phyloP scores from a whole-genome alignment of 2,113 vertebrate species.

The Eolophus roseicapilla region DNA sequence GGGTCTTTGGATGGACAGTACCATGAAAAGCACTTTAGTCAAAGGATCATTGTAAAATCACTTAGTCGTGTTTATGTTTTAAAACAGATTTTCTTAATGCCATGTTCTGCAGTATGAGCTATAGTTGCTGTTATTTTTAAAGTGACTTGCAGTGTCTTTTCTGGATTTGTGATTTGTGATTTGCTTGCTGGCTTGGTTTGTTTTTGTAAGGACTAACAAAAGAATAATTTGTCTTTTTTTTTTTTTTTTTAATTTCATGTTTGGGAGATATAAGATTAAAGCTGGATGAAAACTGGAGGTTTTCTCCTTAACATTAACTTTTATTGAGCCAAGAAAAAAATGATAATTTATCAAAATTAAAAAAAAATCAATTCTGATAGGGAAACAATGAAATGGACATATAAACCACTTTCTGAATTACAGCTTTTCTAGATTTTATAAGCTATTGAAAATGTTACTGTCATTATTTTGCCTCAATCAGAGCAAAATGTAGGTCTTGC shows the following conservation, averaged over 20 bases:
- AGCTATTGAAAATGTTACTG: background rate
- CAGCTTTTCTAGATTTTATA: background rate
- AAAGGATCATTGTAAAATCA: background rate
- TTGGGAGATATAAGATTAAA: background rate
- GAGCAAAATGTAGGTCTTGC: background rate
- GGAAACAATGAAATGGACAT: background rate
- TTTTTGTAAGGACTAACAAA: background rate
- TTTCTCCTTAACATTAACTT: background rate
- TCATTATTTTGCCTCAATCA: background rate
- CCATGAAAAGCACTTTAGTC: background rate
- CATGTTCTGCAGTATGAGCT: background rate
- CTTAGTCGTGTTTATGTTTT: background rate
- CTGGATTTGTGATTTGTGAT: background rate
- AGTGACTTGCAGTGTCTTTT: background rate
- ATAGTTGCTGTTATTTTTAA: background rate
- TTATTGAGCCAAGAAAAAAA: background rate
- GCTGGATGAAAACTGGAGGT: background rate
- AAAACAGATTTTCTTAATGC: background rate
- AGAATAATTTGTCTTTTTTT: background rate
- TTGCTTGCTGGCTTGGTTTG: background rate
- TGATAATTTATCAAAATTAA: background rate
- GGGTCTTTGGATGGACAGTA: conserved; percentile 23
- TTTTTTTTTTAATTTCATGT: background rate
- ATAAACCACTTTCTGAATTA: background rate
- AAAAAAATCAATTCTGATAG: background rate